Conservation (phyloP, 2,113 vertebrate genomes). For the Chaetodon auriga region DNA sequence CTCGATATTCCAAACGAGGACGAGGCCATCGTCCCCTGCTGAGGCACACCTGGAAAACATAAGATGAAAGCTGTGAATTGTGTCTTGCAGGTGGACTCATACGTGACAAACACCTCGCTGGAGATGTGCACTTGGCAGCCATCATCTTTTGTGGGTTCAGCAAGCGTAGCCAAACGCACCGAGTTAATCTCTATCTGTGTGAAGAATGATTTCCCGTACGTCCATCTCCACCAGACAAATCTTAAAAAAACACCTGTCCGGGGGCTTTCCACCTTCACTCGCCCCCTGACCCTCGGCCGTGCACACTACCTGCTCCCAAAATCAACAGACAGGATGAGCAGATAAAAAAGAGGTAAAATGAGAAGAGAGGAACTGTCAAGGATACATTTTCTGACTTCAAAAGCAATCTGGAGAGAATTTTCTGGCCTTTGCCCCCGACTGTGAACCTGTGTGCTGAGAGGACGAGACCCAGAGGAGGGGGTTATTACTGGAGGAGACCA, state of each 20-base stretch:
- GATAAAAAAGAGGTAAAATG: constrained; percentile 80
- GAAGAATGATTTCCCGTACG: constrained; percentile 54
- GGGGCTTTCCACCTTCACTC: constrained; percentile 82
- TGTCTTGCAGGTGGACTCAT: not conserved
- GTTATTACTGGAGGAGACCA: constrained; percentile 91
- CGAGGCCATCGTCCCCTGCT: constrained; percentile 93
- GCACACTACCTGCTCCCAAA: constrained; percentile 74
- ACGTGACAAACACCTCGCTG: not conserved
- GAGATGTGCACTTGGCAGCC: constrained; percentile 14
- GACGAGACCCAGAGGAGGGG: constrained; percentile 90
- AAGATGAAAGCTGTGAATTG: not conserved
- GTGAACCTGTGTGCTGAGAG: constrained; percentile 83
- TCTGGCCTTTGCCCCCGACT: constrained; percentile 92
- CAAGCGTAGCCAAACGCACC: constrained; percentile 9
- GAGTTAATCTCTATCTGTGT: constrained; percentile 38
- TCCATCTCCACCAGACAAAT: constrained; percentile 29
- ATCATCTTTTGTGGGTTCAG: constrained; percentile 10
- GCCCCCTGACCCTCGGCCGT: constrained; percentile 85
- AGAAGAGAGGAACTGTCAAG: constrained; percentile 76
- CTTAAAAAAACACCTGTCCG: constrained; percentile 76
- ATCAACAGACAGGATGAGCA: constrained; percentile 76
- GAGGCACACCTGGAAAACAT: constrained; percentile 90
- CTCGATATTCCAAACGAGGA: constrained; percentile 94
- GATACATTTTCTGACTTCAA: constrained; percentile 91
- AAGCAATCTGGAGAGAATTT: constrained; percentile 95